Evolutionary conservation across 2,113 vertebrate species (phyloP).

Genomic region (Lophotis ruficrista): DNA sequence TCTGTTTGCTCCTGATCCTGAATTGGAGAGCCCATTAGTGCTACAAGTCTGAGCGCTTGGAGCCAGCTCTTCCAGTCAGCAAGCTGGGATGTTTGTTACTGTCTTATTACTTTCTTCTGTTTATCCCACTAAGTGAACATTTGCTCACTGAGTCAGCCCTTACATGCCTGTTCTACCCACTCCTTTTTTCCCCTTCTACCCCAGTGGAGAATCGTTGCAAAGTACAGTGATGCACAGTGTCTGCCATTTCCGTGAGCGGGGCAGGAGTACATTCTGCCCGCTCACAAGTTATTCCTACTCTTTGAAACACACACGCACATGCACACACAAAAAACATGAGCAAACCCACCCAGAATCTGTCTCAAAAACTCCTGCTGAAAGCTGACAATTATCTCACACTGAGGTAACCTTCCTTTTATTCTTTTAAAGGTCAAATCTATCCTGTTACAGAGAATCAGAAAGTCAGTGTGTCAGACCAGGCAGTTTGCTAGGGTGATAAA

Average conservation of each 20-base stretch:
- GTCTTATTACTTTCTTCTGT: neutral
- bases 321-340: neutral
- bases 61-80: neutral
- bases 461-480: neutral
- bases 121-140: slow-evolving; percentile 11
- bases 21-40: neutral
- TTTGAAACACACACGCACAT: neutral
- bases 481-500: neutral
- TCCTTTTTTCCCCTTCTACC: neutral
- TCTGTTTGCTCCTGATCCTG: neutral
- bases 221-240: neutral
- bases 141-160: slow-evolving; percentile 19
- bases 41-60: neutral
- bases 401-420: neutral
- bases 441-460: neutral
- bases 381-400: neutral
- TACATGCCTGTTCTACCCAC: neutral
- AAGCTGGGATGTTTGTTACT: neutral
- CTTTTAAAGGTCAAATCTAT: neutral
- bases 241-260: neutral
- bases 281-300: neutral
- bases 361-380: neutral
- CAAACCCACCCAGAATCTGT: neutral
- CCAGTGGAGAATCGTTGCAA: neutral
- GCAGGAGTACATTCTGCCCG: neutral